Base-by-base conservation (phyloP, 2,888 invertebrate genomes). In the Caenorhabditis sulstoni region DNA sequence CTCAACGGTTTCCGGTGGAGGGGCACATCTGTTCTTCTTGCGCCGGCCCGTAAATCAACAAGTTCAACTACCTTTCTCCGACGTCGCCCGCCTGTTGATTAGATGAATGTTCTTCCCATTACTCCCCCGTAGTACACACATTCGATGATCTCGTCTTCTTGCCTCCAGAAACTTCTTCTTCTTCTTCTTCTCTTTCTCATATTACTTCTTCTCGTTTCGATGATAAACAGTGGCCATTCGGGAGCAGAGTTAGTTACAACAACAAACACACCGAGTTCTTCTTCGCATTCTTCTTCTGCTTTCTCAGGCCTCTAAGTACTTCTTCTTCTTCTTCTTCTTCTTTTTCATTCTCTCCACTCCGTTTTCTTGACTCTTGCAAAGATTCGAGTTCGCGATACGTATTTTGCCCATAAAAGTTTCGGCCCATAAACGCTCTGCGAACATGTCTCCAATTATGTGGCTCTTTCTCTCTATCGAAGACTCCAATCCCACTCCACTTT, bases 31-130 rank as follows among this genome's bases (percentile, higher is more conserved):
- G 70, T 68, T 68, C 68, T 59, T 68, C 50, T 59, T 50, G 52
- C 52, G 23, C 8, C 22, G 29, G 29, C n/a, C 52, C 64, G 61
- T 71, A 71, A 71, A 71, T 71, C 71, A 71, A 71, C 71, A 71
- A 71, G 71, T 71, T 71, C 55, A 64, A 71, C 64, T 71, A 64
- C 71, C 64, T 57, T 71, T 71, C 55, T 71, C 53, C 53, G 12
- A 9, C 7, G 22, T 53, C 53, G 37, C 47, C 55, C 70, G 62
- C 52, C 59, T 53, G 68, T 62, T 62, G 70, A 70, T 70, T 70
- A 70, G 70, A 70, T 62, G 61, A 62, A 70, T 70, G 55, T 44
- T 62, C 59, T 61, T 61, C 44, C 61, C 35, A 53, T 45, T 55
- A 22, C n/a, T 29, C 7, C 29, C 29, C 29, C 29, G 52, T 23